A percentile compares a stretch with the other conserved stretches of the same genome.
These are phyloP conservation scores for Lota lota DNA, from an alignment of 2,113 vertebrate genomes.

Conservation along the genomic window DNA sequence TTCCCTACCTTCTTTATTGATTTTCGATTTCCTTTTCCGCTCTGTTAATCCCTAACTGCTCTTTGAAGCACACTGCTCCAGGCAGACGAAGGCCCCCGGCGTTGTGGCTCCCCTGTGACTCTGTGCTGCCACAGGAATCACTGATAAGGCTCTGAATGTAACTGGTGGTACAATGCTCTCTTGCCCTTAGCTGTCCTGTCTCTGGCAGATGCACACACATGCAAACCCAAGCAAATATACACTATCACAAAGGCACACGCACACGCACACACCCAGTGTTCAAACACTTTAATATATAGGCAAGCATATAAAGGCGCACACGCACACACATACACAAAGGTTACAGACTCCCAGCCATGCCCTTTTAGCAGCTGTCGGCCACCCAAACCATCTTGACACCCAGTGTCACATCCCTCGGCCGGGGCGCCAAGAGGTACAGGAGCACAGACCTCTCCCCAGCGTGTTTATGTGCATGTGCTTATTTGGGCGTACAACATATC, in stretches of 20 bases:
- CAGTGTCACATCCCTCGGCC: neutral
- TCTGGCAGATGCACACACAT: neutral
- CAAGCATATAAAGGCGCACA: too few relatives aligned
- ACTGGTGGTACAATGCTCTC: conserved; percentile 25
- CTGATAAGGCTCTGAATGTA: conserved; percentile 45
- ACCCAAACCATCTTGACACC: conserved; percentile 7
- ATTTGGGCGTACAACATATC: neutral
- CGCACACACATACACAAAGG: neutral
- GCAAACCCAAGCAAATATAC: neutral
- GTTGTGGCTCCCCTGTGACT: conserved; percentile 26
- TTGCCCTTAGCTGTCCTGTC: conserved; percentile 18
- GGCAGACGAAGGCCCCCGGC: neutral
- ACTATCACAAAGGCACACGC: conserved; percentile 3
- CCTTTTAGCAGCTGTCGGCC: conserved; percentile 17
- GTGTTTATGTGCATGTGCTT: neutral
- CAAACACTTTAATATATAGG: too few relatives aligned
- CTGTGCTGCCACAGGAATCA: conserved; percentile 25
- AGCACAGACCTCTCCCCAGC: neutral
- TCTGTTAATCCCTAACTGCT: too few relatives aligned
- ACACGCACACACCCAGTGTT: neutral
- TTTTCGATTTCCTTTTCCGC: too few relatives aligned
- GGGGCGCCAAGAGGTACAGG: neutral
- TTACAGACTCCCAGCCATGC: neutral
- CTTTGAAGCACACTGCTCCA: too few relatives aligned
- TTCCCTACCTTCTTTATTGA: neutral